Evolutionary conservation across 2,113 vertebrate species (phyloP).

Genomic region (Mesocricetus auratus): DNA sequence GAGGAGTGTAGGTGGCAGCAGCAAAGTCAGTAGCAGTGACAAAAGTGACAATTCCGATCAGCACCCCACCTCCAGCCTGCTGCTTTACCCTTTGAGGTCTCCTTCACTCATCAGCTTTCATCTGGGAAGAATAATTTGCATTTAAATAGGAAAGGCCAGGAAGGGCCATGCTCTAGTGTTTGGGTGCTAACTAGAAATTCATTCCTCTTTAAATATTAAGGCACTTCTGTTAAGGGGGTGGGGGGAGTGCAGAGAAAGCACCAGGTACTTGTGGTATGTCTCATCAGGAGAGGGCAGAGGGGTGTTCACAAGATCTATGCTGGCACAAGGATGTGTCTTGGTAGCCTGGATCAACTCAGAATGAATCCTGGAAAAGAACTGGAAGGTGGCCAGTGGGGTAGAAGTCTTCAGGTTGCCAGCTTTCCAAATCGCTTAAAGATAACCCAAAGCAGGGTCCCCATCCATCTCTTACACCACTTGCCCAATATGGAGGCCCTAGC

Average conservation of each 20-base stretch:
- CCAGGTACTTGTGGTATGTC: background rate
- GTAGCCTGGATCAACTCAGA: background rate
- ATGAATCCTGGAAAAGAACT: background rate
- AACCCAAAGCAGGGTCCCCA: background rate
- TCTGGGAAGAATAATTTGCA: constrained; percentile 77
- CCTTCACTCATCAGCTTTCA: constrained; percentile 62
- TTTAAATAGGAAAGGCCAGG: constrained; percentile 75
- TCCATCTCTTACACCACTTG: background rate
- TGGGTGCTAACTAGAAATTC: constrained; percentile 78
- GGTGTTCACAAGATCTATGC: background rate
- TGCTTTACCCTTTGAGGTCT: constrained; percentile 32
- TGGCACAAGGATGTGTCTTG: background rate
- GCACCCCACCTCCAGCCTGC: background rate
- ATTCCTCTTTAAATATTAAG: constrained; percentile 79
- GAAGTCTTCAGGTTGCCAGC: background rate
- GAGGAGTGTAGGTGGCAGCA: background rate
- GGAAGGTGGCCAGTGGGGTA: background rate
- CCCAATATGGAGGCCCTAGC: background rate
- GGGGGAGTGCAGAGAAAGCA: background rate
- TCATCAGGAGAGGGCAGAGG: constrained; percentile 74
- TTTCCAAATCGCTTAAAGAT: background rate
- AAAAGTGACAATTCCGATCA: background rate
- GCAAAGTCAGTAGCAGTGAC: background rate
- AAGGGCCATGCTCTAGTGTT: constrained; percentile 49
- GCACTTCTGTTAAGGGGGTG: constrained; percentile 34